Conservation (phyloP, 1,140 invertebrate genomes). For the Pogonomyrmex barbatus region DNA sequence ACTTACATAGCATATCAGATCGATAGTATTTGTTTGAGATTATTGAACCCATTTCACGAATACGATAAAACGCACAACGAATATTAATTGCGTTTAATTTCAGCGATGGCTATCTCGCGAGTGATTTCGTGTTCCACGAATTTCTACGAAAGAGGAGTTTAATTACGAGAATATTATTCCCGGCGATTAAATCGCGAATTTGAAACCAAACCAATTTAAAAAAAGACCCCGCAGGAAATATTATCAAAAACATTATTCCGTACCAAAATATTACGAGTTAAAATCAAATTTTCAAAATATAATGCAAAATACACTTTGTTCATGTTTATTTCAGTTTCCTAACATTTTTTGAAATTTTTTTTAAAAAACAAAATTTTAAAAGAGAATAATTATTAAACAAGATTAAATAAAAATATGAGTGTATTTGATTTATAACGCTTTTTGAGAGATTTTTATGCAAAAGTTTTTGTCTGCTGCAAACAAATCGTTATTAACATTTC, state of each 20-base stretch:
- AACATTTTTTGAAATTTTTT: neutral
- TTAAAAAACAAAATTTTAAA: neutral
- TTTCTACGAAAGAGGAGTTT: conserved; percentile 54
- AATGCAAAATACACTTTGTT: neutral
- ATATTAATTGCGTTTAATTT: conserved; percentile 62
- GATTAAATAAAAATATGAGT: neutral
- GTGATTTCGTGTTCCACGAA: conserved; percentile 36
- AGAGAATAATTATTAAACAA: neutral
- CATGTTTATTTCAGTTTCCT: neutral
- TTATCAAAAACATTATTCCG: conserved; percentile 45
- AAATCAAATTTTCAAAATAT: neutral
- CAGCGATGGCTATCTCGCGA: conserved; percentile 50
- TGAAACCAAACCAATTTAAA: conserved; percentile 54
- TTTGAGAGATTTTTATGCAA: neutral
- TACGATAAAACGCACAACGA: conserved; percentile 57
- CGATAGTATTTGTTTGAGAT: conserved; percentile 49
- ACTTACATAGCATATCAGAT: conserved; percentile 19
- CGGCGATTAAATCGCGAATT: conserved; percentile 52
- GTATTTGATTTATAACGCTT: conserved; percentile 8
- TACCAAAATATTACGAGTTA: neutral
- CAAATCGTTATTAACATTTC: conserved; percentile 28
- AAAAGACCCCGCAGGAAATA: conserved; percentile 25
- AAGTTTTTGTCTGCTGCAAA: conserved; percentile 9
- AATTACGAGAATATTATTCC: conserved; percentile 60
- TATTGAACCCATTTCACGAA: conserved; percentile 54